Evolutionary conservation across 2,113 vertebrate species (phyloP).

Genomic region (Ailurus styani): DNA sequence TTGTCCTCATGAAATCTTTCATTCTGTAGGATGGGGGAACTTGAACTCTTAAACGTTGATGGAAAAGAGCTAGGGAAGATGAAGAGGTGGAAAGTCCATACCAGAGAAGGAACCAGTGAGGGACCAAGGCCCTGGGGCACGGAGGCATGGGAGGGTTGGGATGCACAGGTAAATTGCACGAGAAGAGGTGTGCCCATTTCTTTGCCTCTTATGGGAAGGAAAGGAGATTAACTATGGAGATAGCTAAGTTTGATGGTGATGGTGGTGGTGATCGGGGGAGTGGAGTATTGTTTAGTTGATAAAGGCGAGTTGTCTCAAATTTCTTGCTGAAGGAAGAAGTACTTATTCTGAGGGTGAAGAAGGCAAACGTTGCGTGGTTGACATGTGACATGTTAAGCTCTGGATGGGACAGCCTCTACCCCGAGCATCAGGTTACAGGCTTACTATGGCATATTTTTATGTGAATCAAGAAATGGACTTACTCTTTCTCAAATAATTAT

Average conservation of each 20-base stretch:
- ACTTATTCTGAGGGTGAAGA: not conserved
- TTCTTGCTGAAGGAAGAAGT: not conserved
- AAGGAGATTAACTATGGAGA: not conserved
- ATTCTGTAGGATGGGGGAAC: not conserved
- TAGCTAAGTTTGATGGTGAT: not conserved
- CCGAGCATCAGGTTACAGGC: fast-evolving
- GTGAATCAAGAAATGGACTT: not conserved
- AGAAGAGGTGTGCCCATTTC: not conserved
- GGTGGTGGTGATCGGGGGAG: no score
- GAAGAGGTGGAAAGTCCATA: not conserved
- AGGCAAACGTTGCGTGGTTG: not conserved
- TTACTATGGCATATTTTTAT: not conserved
- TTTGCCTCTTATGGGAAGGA: not conserved
- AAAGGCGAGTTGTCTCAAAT: not conserved
- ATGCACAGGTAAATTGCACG: fast-evolving
- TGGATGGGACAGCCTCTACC: not conserved
- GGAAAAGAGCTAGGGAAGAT: not conserved
- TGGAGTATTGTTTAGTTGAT: not conserved
- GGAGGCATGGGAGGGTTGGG: fast-evolving
- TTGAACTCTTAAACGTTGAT: not conserved
- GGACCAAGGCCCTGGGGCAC: not conserved
- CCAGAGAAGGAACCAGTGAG: not conserved
- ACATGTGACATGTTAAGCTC: not conserved
- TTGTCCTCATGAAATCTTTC: not conserved
- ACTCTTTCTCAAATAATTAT: not conserved